A percentile compares a stretch with the other conserved stretches of the same genome.
These are phyloP conservation scores for Lepidochrysops patricia DNA, from an alignment of 2,888 invertebrate genomes.

Conservation along the genomic window DNA sequence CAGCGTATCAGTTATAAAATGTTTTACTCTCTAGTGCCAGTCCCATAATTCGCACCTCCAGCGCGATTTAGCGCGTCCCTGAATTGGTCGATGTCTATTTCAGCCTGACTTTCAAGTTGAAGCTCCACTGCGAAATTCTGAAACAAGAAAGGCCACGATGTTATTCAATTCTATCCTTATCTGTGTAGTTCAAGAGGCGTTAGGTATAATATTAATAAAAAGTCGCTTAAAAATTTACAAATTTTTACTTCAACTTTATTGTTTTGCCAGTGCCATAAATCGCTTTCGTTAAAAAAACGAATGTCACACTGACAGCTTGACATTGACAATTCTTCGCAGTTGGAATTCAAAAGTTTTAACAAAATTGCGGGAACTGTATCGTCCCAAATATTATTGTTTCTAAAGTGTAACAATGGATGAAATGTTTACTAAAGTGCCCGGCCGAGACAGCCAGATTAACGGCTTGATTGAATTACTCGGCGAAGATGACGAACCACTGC, in stretches of 20 bases:
- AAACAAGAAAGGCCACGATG: no score
- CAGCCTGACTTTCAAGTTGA: conserved; percentile 79
- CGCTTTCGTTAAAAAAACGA: not conserved
- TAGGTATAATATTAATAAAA: no score
- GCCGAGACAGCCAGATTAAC: conserved; percentile 64
- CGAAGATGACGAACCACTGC: conserved; percentile 76
- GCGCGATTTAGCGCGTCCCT: conserved; percentile 80
- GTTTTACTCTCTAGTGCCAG: conserved; percentile 80
- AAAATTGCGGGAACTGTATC: conserved; percentile 3
- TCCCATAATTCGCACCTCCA: conserved; percentile 87
- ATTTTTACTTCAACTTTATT: no score
- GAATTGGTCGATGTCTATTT: conserved; percentile 81
- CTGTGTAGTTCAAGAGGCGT: no score
- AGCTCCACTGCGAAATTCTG: conserved; percentile 87
- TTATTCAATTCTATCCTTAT: no score
- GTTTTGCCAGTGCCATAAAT: not conserved
- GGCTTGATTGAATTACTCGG: conserved; percentile 69
- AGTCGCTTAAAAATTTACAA: no score
- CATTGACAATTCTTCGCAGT: not conserved
- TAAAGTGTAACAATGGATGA: conserved; percentile 58
- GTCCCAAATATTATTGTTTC: not conserved
- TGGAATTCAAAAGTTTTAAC: conserved; percentile 15
- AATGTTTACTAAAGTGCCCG: conserved; percentile 57
- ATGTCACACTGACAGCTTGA: not conserved
- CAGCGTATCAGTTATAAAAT: conserved; percentile 27